These are phyloP conservation scores for Cheilosia vernalis DNA, from an alignment of 2,888 invertebrate genomes.

Conservation along the genomic window DNA sequence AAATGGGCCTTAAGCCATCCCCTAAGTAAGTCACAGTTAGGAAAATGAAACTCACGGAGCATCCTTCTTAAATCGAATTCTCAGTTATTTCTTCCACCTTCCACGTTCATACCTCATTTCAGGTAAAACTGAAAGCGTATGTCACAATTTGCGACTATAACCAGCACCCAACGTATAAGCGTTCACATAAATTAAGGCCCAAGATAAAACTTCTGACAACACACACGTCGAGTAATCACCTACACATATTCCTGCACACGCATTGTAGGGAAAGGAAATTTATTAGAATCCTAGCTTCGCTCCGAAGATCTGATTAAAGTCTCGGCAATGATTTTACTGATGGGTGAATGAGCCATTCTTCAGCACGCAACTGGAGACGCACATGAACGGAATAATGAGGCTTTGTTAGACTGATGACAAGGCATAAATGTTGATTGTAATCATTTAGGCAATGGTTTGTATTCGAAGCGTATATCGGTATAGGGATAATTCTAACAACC, in stretches of 20 bases:
- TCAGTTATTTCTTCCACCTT: too few relatives aligned
- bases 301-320: conserved; percentile 11
- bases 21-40: too few relatives aligned
- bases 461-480: neutral
- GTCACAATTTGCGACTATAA: neutral
- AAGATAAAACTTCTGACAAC: neutral
- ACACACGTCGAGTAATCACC: neutral
- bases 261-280: neutral
- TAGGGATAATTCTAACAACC: neutral
- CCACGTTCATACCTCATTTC: too few relatives aligned
- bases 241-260: conserved; percentile 4
- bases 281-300: conserved; percentile 14
- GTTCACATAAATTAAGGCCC: neutral
- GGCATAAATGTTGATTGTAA: neutral
- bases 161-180: neutral
- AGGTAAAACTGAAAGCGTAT: too few relatives aligned
- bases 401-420: conserved; percentile 1
- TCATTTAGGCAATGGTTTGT: conserved; percentile 1
- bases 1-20: too few relatives aligned
- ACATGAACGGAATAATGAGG: conserved; percentile 9
- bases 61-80: too few relatives aligned
- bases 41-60: too few relatives aligned
- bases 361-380: conserved; percentile 4
- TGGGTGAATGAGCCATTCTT: conserved; percentile 25
- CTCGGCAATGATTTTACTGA: neutral